These are phyloP conservation scores for Hirtodrosophila histrioides DNA, from an alignment of 2,888 invertebrate genomes.

Conservation along the genomic window DNA sequence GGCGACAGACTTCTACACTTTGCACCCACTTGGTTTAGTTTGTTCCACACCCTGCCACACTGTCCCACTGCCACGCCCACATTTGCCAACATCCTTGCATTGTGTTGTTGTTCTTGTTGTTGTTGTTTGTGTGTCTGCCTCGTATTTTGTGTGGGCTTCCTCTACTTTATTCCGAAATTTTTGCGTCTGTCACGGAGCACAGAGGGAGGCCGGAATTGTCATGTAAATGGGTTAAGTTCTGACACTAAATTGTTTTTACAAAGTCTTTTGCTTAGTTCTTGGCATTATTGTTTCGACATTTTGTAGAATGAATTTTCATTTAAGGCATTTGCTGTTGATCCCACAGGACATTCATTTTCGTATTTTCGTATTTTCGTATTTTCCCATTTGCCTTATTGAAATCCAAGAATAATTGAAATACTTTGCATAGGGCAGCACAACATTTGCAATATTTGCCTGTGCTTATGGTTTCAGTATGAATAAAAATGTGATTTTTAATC, in stretches of 20 bases:
- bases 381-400: conserved; percentile 10
- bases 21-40: conserved; percentile 47
- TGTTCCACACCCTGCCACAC: conserved; percentile 43
- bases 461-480: neutral
- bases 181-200: conserved; percentile 20
- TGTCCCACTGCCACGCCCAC: conserved; percentile 20
- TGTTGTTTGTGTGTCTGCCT: conserved; percentile 22
- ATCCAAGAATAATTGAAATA: conserved; percentile 25
- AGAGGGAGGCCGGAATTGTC: conserved; percentile 54
- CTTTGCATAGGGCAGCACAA: conserved; percentile 18
- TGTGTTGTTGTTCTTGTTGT: conserved; percentile 13
- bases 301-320: conserved; percentile 54
- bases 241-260: conserved; percentile 63
- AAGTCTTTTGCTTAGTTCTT: conserved; percentile 49
- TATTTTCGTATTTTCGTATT: conserved; percentile 2
- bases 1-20: conserved; percentile 39
- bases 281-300: conserved; percentile 41
- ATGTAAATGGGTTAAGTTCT: conserved; percentile 75
- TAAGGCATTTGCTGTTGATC: conserved; percentile 12
- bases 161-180: conserved; percentile 25
- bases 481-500: no score
- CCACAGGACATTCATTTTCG: neutral
- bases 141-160: conserved; percentile 19
- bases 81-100: conserved; percentile 4
- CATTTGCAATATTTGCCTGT: conserved; percentile 28